phyloP scores from a whole-genome alignment of 2,113 vertebrate genomes.

The Pelvicachromis taeniatus region DNA sequence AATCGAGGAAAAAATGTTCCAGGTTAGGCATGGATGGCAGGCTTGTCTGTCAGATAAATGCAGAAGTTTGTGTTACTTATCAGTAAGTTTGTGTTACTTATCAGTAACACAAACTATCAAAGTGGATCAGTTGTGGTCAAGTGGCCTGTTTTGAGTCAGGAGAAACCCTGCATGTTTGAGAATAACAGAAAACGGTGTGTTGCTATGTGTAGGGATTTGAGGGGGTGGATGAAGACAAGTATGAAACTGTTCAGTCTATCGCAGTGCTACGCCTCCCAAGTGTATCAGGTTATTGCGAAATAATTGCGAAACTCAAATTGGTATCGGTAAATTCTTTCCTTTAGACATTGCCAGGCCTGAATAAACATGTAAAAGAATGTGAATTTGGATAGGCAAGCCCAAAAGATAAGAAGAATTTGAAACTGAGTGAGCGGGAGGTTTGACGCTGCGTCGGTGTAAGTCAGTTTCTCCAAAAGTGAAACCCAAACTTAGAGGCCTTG shows the following conservation, averaged over 20 bases:
- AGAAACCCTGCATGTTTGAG: background rate
- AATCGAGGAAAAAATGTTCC: background rate
- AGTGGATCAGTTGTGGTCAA: background rate
- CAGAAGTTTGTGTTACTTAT: background rate
- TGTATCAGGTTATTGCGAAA: background rate
- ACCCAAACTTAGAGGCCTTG: background rate
- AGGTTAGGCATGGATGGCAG: background rate
- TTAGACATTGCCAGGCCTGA: background rate
- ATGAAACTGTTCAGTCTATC: background rate
- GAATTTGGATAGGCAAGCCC: background rate
- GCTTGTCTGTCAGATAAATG: background rate
- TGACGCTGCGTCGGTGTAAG: rapidly evolving
- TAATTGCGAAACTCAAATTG: too few relatives aligned
- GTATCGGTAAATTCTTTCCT: background rate
- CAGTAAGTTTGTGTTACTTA: background rate
- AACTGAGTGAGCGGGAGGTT: background rate
- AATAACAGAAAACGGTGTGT: background rate
- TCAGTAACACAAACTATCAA: background rate
- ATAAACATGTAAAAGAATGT: background rate
- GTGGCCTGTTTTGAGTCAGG: background rate
- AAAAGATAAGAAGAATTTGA: background rate
- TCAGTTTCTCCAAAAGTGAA: background rate
- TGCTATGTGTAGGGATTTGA: background rate
- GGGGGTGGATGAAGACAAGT: background rate
- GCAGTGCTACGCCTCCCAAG: background rate